These are phyloP conservation scores for Oryzias celebensis DNA, from an alignment of 2,113 vertebrate species.

Conservation along the genomic window DNA sequence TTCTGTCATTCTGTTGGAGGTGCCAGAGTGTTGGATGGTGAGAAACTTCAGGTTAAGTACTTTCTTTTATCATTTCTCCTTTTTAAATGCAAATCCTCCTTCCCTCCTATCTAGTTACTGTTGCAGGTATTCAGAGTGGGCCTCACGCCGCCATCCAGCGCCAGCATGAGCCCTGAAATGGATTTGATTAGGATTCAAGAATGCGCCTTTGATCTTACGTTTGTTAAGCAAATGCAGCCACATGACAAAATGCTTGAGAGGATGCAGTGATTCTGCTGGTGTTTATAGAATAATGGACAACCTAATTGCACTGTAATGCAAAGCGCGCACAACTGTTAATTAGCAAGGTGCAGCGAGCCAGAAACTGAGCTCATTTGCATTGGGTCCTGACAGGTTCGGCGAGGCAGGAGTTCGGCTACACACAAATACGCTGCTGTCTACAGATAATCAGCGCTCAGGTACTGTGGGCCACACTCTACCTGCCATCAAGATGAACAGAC, in stretches of 20 bases:
- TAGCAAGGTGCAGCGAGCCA: slow-evolving; percentile 62
- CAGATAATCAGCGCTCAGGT: slow-evolving; percentile 63
- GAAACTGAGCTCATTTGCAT: slow-evolving; percentile 69
- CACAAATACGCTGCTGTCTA: slow-evolving; percentile 56
- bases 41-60: slow-evolving; percentile 77
- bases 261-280: slow-evolving; percentile 57
- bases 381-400: slow-evolving; percentile 55
- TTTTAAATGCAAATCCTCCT: slow-evolving; percentile 79
- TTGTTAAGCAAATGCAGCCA: slow-evolving; percentile 68
- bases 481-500: slow-evolving; percentile 55
- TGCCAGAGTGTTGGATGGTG: slow-evolving; percentile 68
- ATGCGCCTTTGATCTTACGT: slow-evolving; percentile 68
- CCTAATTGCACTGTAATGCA: slow-evolving; percentile 67
- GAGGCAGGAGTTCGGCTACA: slow-evolving; percentile 45
- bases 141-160: slow-evolving; percentile 51
- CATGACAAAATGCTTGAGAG: slow-evolving; percentile 61
- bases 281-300: slow-evolving; percentile 73
- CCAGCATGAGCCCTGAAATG: slow-evolving; percentile 55
- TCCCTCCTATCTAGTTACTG: slow-evolving; percentile 74
- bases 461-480: slow-evolving; percentile 50
- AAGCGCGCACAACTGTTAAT: slow-evolving; percentile 61
- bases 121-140: slow-evolving; percentile 69
- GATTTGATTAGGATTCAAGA: slow-evolving; percentile 74
- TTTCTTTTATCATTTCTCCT: slow-evolving; percentile 73
- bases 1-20: slow-evolving; percentile 72